Conservation (phyloP, 2,797 vertebrate species). For the Peromyscus attwateri region DNA sequence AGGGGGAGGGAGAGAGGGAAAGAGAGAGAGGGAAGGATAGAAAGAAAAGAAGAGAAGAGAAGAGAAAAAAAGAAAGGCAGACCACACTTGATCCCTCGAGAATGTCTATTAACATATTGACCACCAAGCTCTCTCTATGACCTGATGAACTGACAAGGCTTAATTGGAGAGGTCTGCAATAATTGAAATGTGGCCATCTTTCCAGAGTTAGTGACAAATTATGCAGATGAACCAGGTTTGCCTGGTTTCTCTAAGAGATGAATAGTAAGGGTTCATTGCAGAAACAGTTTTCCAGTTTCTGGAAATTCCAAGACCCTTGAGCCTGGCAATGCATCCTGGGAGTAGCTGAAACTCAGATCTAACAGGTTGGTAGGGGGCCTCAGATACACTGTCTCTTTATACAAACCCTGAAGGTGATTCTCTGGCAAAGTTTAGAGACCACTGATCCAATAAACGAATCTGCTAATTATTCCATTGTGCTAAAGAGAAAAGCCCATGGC, state of each 20-base stretch:
- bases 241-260: background rate
- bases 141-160: background rate
- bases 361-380: background rate
- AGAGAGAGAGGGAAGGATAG: rapidly evolving
- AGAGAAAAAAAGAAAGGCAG: too few relatives aligned
- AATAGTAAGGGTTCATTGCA: background rate
- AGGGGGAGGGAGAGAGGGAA: too few relatives aligned
- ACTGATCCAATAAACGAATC: background rate
- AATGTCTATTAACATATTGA: rapidly evolving
- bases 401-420: background rate
- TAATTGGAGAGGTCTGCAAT: background rate
- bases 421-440: background rate
- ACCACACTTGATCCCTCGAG: background rate
- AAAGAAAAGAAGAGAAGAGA: background rate
- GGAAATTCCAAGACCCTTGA: too few relatives aligned
- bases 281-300: background rate
- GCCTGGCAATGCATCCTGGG: background rate
- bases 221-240: background rate
- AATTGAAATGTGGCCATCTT: background rate
- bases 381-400: background rate
- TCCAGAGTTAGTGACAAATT: conserved; percentile 30
- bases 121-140: background rate
- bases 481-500: conserved; percentile 4
- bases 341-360: background rate
- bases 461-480: conserved; percentile 51